Percentiles rank a stretch among this genome's conserved stretches.
phyloP scores from a whole-genome alignment of 2,888 invertebrate species.

The Lasioglossum marginatum region DNA sequence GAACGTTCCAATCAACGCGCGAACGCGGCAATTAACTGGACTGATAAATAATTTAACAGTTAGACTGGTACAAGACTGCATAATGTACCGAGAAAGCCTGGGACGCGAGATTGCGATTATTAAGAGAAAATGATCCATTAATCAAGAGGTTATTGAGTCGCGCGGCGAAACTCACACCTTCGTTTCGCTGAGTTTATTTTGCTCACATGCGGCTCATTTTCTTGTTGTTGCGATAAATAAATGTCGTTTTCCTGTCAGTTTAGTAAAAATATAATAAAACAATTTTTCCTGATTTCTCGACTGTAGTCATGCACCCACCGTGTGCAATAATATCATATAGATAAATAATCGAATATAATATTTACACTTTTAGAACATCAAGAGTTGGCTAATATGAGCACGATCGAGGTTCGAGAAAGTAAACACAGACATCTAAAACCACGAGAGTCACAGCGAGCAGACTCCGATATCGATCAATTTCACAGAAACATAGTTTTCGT shows the following conservation, averaged over 20 bases:
- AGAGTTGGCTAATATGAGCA: background rate
- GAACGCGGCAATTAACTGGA: constrained; percentile 5
- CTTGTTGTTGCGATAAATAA: background rate
- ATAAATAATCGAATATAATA: background rate
- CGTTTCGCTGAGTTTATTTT: background rate
- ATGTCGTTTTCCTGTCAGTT: background rate
- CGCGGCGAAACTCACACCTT: background rate
- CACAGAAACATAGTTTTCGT: background rate
- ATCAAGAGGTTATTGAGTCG: background rate
- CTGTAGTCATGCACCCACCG: background rate
- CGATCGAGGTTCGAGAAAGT: background rate
- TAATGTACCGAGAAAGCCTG: constrained; percentile 4
- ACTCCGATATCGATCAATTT: background rate
- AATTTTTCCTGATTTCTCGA: background rate
- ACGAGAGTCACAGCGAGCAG: no score
- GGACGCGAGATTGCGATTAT: background rate
- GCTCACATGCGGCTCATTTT: background rate
- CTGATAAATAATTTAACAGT: constrained; percentile 25
- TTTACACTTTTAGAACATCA: background rate
- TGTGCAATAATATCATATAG: background rate
- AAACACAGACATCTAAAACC: background rate
- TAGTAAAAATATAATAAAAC: background rate
- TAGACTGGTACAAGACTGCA: background rate
- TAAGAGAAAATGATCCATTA: constrained; percentile 11
- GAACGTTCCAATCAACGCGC: constrained; percentile 22